Base-by-base conservation (phyloP, 1,140 invertebrate genomes). In the Sesamia nonagrioides region DNA sequence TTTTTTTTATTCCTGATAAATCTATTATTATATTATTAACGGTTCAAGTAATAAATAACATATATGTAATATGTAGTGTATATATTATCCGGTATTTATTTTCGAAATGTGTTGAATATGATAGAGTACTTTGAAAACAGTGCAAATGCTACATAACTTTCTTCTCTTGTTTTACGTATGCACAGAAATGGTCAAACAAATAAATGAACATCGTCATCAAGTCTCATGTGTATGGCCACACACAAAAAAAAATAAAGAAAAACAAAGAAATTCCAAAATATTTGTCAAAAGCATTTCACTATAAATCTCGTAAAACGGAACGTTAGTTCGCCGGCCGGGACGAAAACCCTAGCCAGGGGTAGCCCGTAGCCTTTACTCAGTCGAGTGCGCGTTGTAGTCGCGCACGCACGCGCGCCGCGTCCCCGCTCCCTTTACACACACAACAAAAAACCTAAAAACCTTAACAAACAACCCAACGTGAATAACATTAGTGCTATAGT, bases 361-460 rank as follows among this genome's bases (percentile, higher is more conserved):
- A 82, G 35, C n/a, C n/a, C n/a, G 52, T 58, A 48, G n/a, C 13
- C 33, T 77, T 82, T 84, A 77, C 82, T 86, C 84, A 91, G 91
- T 92, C 78, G 85, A 82, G 83, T 82, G 79, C 86, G 88, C 88
- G 90, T 45, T 60, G 21, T 58, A 48, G 60, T 15, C 82, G 80
- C 86, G 83, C 69, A 40, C 45, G 60, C 79, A 73, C 52, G 81
- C 86, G 88, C 85, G 83, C 78, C 52, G 73, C 45, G 80, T 73
- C 66, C 56, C 52, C 8, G 76, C 45, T 48, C 45, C 56, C 27
- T 68, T 37, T 56, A 82, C 71, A 84, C 80, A 86, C 88, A 93
- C 84, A 91, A 89, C 88, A 92, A 93, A 90, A 92, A 91, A 84
- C 85, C 86, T 91, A 84, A 87, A 91, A 84, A 79, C 78, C 83